Percentiles rank a stretch among this genome's conserved stretches.
phyloP scores from a whole-genome alignment of 2,888 invertebrate genomes.

The Cryptocheilus praepositus region DNA sequence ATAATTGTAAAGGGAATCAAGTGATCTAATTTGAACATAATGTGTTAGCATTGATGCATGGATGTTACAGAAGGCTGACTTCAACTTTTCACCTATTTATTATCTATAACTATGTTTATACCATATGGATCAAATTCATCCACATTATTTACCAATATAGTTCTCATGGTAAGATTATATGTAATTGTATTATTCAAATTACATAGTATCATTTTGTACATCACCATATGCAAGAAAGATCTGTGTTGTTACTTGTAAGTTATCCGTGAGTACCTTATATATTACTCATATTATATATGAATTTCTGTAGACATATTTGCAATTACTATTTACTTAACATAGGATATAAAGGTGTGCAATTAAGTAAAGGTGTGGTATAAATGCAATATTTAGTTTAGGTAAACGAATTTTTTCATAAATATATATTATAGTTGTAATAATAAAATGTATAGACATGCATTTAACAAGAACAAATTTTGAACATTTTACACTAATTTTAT shows the following conservation, averaged over 20 bases:
- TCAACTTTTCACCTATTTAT: conserved; percentile 43
- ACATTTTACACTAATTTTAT: too few relatives aligned
- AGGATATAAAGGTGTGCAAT: background rate
- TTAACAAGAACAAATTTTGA: too few relatives aligned
- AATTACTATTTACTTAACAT: background rate
- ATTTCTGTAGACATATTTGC: background rate
- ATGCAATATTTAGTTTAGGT: background rate
- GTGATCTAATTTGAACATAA: conserved; percentile 13
- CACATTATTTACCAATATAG: background rate
- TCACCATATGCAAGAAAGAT: background rate
- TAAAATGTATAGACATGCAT: too few relatives aligned
- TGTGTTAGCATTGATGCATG: conserved; percentile 13
- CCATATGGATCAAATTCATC: background rate
- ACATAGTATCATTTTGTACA: conserved; percentile 1
- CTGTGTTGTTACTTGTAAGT: background rate
- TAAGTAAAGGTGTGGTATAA: conserved; percentile 8
- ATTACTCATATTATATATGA: too few relatives aligned
- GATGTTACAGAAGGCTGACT: conserved; percentile 47
- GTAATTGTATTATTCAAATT: background rate
- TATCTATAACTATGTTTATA: conserved; percentile 15
- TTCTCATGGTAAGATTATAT: background rate
- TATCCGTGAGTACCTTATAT: too few relatives aligned
- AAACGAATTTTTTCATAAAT: background rate
- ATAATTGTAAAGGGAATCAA: background rate
- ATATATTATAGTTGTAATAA: too few relatives aligned